Conservation (phyloP, 2,113 vertebrate genomes). For the Myrmecobius fasciatus region DNA sequence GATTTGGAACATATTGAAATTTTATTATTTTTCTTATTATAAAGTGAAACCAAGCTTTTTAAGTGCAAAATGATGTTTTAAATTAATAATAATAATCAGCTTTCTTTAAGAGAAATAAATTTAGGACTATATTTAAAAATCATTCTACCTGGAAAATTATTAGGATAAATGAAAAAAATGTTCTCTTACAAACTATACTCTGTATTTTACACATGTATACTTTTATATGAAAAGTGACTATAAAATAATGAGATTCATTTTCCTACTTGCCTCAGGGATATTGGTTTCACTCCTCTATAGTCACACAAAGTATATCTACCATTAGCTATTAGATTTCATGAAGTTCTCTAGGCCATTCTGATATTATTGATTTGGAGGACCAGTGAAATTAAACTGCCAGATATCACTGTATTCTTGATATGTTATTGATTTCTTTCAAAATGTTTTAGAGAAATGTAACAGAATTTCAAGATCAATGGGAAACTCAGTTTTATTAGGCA, state of each 20-base stretch:
- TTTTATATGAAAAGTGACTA: neutral
- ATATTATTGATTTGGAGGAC: slow-evolving; percentile 76
- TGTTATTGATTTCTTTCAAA: slow-evolving; percentile 87
- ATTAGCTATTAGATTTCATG: slow-evolving; percentile 64
- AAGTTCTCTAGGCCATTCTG: slow-evolving; percentile 68
- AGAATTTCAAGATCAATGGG: slow-evolving; percentile 65
- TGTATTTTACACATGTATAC: neutral
- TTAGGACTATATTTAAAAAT: neutral
- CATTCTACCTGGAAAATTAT: neutral
- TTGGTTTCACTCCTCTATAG: neutral
- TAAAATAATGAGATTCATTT: neutral
- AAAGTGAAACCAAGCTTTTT: neutral
- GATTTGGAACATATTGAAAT: neutral
- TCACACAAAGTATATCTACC: neutral
- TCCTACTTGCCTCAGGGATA: neutral
- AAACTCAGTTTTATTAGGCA: slow-evolving; percentile 71
- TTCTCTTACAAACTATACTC: neutral
- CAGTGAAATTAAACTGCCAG: slow-evolving; percentile 90
- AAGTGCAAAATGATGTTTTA: neutral
- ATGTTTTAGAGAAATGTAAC: slow-evolving; percentile 58
- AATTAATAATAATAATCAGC: neutral
- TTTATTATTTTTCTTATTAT: neutral
- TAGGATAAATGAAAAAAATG: neutral
- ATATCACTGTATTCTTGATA: slow-evolving; percentile 86
- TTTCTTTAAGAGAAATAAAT: neutral